A percentile compares a stretch with the other conserved stretches of the same genome.
Conservation (phyloP, 2,113 vertebrate genomes). For the Australoheros scitulus region DNA sequence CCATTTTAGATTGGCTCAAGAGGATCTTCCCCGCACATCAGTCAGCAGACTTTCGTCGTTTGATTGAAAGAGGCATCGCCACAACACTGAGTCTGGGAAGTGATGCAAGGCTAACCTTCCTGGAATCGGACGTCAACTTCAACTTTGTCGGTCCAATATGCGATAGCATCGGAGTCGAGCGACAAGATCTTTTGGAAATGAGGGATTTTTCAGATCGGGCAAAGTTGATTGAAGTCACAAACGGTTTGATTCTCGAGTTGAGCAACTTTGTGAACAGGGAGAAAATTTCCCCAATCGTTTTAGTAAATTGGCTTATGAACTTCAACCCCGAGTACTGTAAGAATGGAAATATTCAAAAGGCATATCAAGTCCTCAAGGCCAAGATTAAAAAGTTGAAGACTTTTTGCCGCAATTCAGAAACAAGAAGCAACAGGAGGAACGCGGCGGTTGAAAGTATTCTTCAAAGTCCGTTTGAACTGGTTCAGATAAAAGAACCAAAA, state of each 20-base stretch:
- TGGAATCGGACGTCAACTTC: slow-evolving; percentile 77
- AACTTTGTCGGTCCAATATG: slow-evolving; percentile 82
- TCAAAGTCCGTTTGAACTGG: slow-evolving; percentile 77
- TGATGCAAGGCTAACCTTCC: slow-evolving; percentile 65
- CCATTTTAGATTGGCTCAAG: slow-evolving; percentile 76
- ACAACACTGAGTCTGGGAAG: slow-evolving; percentile 71
- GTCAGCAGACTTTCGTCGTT: slow-evolving; percentile 74
- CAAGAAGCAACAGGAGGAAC: slow-evolving; percentile 73
- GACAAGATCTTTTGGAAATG: slow-evolving; percentile 77
- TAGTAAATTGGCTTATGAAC: slow-evolving; percentile 79
- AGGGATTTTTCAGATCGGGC: slow-evolving; percentile 77
- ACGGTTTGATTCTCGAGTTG: slow-evolving; percentile 79
- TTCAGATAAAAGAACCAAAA: slow-evolving; percentile 19
- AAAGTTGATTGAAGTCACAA: slow-evolving; percentile 75
- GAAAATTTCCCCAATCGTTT: slow-evolving; percentile 70
- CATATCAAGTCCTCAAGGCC: slow-evolving; percentile 59
- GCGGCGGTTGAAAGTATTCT: slow-evolving; percentile 73
- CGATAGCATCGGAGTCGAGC: slow-evolving; percentile 79
- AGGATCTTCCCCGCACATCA: slow-evolving; percentile 71
- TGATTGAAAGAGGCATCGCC: slow-evolving; percentile 77
- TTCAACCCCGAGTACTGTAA: slow-evolving; percentile 76
- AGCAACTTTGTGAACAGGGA: slow-evolving; percentile 75
- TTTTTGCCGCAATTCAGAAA: slow-evolving; percentile 65
- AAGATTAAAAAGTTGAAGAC: slow-evolving; percentile 72
- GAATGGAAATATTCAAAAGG: slow-evolving; percentile 69